Percentiles rank a stretch among this genome's conserved stretches.
These are phyloP conservation scores for Ceryle rudis DNA, from an alignment of 2,797 vertebrate species.

Conservation along the genomic window DNA sequence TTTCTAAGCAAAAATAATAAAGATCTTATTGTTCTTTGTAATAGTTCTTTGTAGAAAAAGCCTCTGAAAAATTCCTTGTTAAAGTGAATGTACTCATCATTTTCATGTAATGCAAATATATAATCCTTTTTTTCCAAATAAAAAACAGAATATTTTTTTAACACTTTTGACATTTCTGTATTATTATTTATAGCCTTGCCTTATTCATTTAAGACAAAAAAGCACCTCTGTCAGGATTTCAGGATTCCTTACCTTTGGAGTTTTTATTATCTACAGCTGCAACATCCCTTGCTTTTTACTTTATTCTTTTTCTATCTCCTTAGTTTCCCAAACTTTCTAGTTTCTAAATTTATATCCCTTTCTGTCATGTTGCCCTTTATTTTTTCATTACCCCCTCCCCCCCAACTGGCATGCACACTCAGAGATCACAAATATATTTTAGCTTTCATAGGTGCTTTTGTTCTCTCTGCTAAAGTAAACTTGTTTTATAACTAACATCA, in stretches of 20 bases:
- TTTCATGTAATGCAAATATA: not conserved
- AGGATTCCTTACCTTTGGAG: not conserved
- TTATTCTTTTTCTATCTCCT: not conserved
- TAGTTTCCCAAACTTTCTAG: not conserved
- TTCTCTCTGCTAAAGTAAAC: not conserved
- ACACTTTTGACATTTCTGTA: not conserved
- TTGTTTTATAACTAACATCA: conserved; percentile 3
- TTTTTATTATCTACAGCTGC: not conserved
- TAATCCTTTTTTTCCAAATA: not conserved
- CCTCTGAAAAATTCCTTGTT: not conserved
- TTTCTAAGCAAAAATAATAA: conserved; percentile 7
- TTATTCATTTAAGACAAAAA: not conserved
- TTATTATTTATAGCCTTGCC: not conserved
- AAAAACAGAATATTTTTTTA: not conserved
- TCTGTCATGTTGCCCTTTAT: not conserved
- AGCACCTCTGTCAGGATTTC: not conserved
- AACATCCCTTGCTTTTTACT: not conserved
- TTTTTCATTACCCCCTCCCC: not conserved
- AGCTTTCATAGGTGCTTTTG: conserved; percentile 10
- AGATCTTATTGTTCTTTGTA: not conserved
- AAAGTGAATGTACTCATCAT: not conserved
- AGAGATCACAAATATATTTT: not conserved
- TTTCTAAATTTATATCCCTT: not conserved
- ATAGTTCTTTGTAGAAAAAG: not conserved
- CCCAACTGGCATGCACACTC: fast-evolving